These are phyloP conservation scores for Nettapus auritus DNA, from an alignment of 2,113 vertebrate genomes.

Conservation along the genomic window DNA sequence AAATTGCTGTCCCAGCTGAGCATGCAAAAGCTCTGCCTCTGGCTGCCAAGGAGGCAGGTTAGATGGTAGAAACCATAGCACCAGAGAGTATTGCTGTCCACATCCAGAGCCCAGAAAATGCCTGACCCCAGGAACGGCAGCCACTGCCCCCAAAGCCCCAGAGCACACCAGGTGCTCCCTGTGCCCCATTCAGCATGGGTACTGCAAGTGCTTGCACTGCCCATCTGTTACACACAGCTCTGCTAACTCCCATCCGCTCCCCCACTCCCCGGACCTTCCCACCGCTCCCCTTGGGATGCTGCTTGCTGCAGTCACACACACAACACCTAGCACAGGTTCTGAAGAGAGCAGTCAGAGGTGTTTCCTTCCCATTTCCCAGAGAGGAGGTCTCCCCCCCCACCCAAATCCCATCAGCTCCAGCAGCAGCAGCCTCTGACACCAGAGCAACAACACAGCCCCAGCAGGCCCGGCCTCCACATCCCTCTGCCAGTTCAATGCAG, in stretches of 20 bases:
- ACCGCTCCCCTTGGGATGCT: not conserved
- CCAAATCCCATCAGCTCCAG: not conserved
- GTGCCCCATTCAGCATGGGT: not conserved
- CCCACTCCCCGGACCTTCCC: not conserved
- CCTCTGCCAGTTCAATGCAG: not conserved
- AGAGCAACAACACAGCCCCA: fast-evolving
- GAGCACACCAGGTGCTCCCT: not conserved
- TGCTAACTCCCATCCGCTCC: not conserved
- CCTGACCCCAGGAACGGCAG: not conserved
- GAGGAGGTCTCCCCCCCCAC: not conserved
- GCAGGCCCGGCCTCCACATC: not conserved
- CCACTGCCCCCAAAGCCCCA: no score
- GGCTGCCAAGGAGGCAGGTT: not conserved
- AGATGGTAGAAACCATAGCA: not conserved
- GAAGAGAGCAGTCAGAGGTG: not conserved
- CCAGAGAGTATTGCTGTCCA: no score
- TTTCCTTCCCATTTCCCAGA: not conserved
- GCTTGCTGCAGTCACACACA: not conserved
- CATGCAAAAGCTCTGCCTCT: not conserved
- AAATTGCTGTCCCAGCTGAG: not conserved
- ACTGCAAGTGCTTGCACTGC: no score
- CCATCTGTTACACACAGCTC: not conserved
- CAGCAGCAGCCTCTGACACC: not conserved
- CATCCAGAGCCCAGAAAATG: not conserved
- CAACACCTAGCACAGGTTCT: not conserved